These are phyloP conservation scores for Alethe castanea DNA, from an alignment of 2,113 vertebrate genomes.

Conservation along the genomic window DNA sequence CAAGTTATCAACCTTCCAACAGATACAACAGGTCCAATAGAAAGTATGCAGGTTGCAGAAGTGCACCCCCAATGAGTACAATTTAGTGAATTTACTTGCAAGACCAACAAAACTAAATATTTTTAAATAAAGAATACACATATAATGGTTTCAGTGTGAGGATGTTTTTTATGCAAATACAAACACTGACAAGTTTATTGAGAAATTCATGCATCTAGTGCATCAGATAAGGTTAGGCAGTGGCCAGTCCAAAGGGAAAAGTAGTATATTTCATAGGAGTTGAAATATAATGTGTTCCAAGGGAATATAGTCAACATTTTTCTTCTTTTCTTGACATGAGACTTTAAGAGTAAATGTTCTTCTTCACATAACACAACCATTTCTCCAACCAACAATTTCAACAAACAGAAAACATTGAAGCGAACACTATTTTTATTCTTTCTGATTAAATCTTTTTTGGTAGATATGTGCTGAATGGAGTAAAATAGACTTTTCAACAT, in stretches of 20 bases:
- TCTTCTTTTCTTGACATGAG: not conserved
- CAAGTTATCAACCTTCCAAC: not conserved
- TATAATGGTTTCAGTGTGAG: not conserved
- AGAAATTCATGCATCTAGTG: not conserved
- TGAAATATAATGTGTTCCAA: not conserved
- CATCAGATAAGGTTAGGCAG: not conserved
- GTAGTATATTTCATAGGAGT: not conserved
- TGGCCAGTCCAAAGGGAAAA: not conserved
- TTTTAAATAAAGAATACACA: not conserved
- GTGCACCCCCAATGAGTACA: not conserved
- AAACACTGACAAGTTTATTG: not conserved
- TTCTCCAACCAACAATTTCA: conserved; percentile 10
- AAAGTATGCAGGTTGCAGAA: not conserved
- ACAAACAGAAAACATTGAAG: not conserved
- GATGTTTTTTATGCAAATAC: not conserved
- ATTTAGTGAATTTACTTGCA: not conserved
- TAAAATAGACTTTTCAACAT: not conserved
- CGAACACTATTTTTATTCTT: not conserved
- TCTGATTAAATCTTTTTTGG: conserved; percentile 23
- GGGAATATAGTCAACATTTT: not conserved
- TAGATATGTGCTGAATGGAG: not conserved
- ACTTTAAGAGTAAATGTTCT: not conserved
- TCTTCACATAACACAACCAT: not conserved
- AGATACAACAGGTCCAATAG: not conserved
- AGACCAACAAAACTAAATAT: not conserved